Evolutionary conservation across 2,888 invertebrate genomes (phyloP), one percentile per base, ranked within the genome.

Genomic region (Epinotia ramella): DNA sequence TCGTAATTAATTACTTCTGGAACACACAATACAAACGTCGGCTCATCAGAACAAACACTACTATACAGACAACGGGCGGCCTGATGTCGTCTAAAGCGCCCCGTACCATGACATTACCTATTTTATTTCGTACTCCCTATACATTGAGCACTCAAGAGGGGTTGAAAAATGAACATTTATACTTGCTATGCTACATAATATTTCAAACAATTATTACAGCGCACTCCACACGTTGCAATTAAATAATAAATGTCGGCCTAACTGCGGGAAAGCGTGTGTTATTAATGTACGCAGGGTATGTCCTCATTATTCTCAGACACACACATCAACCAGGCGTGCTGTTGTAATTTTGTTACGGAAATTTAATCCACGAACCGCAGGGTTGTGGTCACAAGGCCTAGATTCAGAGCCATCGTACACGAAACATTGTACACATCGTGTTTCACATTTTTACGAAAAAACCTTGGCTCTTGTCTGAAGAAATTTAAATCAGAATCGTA

Each of bases 301-400:
- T 83, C 84, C 80, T 64, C 71, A 73, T 77, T 80, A 80, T 79
- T 78, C 80, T 78, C 68, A 79, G 74, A 80, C 80, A 82, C 84
- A 83, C 84, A 84, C 79, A 80, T 85, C 84, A 84, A 79, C 82
- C 77, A 81, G 80, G 79, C 84, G 82, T 78, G 82, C 78, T 83
- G 80, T 80, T 79, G 84, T 90, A 90, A 92, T 89, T 86, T 81
- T 78, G 88, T 91, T 92, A 91, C 79, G 87, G 86, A 89, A 89
- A 90, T 91, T 88, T 87, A 89, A 91, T 89, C 84, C 84, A 66
- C 81, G 80, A 80, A 80, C 86, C 84, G 81, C 87, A 85, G 81
- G 79, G 80, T 83, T 88, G 88, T 83, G 88, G 89, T 82, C 84
- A 81, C 80, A 78, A 79, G 78, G 73, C 76, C 67, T 77, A 64